Conservation (phyloP, 2,113 vertebrate species). For the Monopterus albus region DNA sequence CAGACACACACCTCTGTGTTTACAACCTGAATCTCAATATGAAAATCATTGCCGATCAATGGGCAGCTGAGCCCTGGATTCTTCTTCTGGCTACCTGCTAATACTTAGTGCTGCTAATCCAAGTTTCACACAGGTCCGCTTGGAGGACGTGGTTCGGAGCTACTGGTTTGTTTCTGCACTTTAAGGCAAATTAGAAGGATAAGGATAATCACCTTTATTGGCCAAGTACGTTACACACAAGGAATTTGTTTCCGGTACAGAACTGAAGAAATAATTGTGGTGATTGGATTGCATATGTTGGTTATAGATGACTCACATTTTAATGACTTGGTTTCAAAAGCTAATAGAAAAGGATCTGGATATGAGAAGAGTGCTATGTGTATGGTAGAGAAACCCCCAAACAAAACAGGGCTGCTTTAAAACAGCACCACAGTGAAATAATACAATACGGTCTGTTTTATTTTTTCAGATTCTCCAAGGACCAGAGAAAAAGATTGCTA, state of each 20-base stretch:
- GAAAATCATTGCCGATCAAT: constrained; percentile 71
- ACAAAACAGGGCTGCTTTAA: constrained; percentile 75
- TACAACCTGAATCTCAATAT: constrained; percentile 75
- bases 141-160: constrained; percentile 30
- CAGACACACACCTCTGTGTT: constrained; percentile 65
- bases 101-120: constrained; percentile 50
- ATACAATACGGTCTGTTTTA: constrained; percentile 79
- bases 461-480: constrained; percentile 76
- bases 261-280: constrained; percentile 42
- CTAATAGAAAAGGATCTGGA: constrained; percentile 68
- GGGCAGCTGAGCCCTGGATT: constrained; percentile 49
- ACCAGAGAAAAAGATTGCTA: constrained; percentile 74
- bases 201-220: too few relatives aligned
- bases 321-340: constrained; percentile 66
- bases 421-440: constrained; percentile 76
- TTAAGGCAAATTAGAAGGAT: constrained; percentile 50
- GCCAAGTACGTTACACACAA: too few relatives aligned
- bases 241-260: too few relatives aligned
- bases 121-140: constrained; percentile 22
- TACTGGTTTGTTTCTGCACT: constrained; percentile 26
- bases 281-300: constrained; percentile 29
- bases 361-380: constrained; percentile 71
- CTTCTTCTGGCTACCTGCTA: constrained; percentile 66
- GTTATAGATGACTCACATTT: constrained; percentile 51
- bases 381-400: constrained; percentile 69